Conservation (phyloP, 1,140 invertebrate genomes). For the Drosophila kohkoa region DNA sequence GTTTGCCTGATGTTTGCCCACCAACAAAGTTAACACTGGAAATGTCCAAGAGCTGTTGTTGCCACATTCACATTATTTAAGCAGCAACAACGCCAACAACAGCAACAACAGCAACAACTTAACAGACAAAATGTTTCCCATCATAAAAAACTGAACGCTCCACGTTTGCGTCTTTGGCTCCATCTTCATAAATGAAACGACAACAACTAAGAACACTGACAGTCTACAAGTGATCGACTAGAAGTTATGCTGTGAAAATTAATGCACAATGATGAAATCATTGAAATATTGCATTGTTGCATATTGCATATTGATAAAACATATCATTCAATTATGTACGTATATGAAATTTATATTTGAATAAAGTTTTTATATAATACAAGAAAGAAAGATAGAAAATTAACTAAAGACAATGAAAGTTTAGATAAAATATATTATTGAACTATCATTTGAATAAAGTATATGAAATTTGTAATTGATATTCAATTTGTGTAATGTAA, state of each 20-base stretch:
- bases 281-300: too few relatives aligned
- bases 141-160: conserved; percentile 63
- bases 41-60: conserved; percentile 72
- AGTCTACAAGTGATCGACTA: not conserved
- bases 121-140: conserved; percentile 74
- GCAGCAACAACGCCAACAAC: conserved; percentile 56
- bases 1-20: conserved; percentile 71
- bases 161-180: conserved; percentile 18
- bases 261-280: too few relatives aligned
- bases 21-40: conserved; percentile 74
- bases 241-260: not conserved
- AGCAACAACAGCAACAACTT: conserved; percentile 31
- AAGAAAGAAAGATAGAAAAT: too few relatives aligned
- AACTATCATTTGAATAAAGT: too few relatives aligned
- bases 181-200: conserved; percentile 46
- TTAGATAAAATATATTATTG: too few relatives aligned
- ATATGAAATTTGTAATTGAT: too few relatives aligned
- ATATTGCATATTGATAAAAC: too few relatives aligned
- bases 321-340: too few relatives aligned
- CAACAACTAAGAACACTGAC: conserved; percentile 7
- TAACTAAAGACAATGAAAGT: too few relatives aligned
- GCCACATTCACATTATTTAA: conserved; percentile 79
- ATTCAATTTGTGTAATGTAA: too few relatives aligned
- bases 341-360: too few relatives aligned
- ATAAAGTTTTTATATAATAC: too few relatives aligned